These are phyloP conservation scores for Conus canariensis DNA, from an alignment of 2,888 invertebrate species.

Conservation along the genomic window DNA sequence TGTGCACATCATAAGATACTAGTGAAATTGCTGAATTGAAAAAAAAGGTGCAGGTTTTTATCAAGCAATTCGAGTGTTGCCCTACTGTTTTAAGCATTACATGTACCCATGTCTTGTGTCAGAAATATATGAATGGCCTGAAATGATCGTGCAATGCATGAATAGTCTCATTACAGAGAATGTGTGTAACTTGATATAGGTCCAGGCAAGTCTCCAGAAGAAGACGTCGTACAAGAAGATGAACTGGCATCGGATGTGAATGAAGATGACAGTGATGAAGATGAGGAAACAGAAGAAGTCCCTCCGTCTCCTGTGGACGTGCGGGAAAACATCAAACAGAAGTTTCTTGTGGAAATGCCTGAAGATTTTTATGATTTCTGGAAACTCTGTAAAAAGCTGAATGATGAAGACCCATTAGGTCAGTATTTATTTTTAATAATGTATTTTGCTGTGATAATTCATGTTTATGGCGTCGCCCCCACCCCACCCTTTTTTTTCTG, in stretches of 20 bases:
- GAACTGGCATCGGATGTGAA: conserved; percentile 12
- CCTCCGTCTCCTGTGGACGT: conserved; percentile 79
- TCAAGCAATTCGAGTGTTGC: too few relatives aligned
- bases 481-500: too few relatives aligned
- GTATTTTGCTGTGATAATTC: neutral
- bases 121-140: too few relatives aligned
- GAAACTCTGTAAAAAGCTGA: conserved; percentile 83
- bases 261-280: conserved; percentile 24
- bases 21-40: too few relatives aligned
- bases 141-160: too few relatives aligned
- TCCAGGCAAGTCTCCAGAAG: neutral
- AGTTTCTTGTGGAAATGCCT: conserved; percentile 92
- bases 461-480: neutral
- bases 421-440: neutral
- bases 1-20: too few relatives aligned
- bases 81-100: too few relatives aligned
- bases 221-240: neutral
- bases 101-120: too few relatives aligned
- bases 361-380: conserved; percentile 92
- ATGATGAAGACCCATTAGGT: conserved; percentile 36
- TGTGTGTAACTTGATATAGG: neutral
- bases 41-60: too few relatives aligned
- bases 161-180: too few relatives aligned
- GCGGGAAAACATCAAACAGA: conserved; percentile 84
- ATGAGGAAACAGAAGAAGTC: conserved; percentile 39